Percentiles rank a stretch among this genome's conserved stretches.
phyloP scores from a whole-genome alignment of 2,113 vertebrate species.

The Bothrops jararaca region DNA sequence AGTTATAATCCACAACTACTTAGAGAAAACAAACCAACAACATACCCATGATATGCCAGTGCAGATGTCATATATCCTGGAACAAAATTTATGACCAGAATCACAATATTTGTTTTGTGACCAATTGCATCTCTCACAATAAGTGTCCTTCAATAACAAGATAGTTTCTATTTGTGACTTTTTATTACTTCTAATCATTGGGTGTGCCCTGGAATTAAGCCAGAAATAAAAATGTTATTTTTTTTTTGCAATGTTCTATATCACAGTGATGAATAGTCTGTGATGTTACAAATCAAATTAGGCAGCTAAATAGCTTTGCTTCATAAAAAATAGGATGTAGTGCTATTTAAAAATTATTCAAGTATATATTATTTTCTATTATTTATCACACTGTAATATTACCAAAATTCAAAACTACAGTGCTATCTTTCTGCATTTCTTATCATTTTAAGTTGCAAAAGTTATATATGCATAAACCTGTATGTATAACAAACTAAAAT shows the following conservation, averaged over 20 bases:
- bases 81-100: background rate
- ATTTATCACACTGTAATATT: background rate
- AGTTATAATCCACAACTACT: background rate
- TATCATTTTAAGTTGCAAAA: background rate
- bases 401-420: constrained; percentile 34
- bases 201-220: background rate
- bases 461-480: background rate
- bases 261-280: constrained; percentile 5
- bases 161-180: background rate
- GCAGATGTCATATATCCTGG: background rate
- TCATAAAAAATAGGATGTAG: constrained; percentile 33
- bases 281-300: constrained; percentile 38
- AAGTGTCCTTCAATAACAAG: background rate
- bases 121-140: background rate
- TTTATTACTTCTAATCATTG: background rate
- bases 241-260: constrained; percentile 11
- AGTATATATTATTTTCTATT: background rate
- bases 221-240: background rate
- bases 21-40: background rate
- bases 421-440: background rate
- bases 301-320: constrained; percentile 48
- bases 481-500: background rate
- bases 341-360: constrained; percentile 28
- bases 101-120: background rate
- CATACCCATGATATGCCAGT: background rate